A percentile compares a stretch with the other conserved stretches of the same genome.
phyloP scores from a whole-genome alignment of 2,113 vertebrate species.

The Sula dactylatra region DNA sequence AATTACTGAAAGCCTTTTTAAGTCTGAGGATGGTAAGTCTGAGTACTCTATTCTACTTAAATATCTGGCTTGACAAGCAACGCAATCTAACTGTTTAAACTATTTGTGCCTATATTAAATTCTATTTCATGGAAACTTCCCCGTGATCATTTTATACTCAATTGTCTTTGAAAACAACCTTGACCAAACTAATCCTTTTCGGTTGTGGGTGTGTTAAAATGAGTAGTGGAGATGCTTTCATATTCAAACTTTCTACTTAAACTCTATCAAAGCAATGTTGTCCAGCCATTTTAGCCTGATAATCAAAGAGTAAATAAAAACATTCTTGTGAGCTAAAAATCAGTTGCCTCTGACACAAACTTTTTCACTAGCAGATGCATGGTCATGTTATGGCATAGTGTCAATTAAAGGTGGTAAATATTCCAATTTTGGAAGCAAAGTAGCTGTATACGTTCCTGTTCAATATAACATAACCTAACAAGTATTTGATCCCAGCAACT shows the following conservation, averaged over 20 bases:
- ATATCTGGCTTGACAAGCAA: background rate
- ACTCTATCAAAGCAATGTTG: background rate
- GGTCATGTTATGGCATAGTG: background rate
- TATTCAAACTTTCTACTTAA: background rate
- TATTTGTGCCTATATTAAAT: background rate
- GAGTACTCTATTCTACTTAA: background rate
- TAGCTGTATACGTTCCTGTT: background rate
- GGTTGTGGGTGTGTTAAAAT: background rate
- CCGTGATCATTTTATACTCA: background rate
- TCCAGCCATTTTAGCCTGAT: background rate
- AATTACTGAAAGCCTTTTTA: constrained; percentile 40
- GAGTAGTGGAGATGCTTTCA: background rate
- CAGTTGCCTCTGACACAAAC: background rate
- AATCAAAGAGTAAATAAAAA: background rate
- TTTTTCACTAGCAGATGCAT: background rate
- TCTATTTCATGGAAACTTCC: background rate
- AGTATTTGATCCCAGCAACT: background rate
- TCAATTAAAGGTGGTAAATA: background rate
- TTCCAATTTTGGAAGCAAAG: background rate
- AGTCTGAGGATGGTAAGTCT: constrained; percentile 72
- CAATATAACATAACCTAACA: background rate
- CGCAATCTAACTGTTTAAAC: background rate
- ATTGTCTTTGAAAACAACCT: background rate
- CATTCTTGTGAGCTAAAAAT: background rate
- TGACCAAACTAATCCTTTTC: background rate